Evolutionary conservation across 2,797 vertebrate genomes (phyloP).

Genomic region (Rhynchotus rufescens): DNA sequence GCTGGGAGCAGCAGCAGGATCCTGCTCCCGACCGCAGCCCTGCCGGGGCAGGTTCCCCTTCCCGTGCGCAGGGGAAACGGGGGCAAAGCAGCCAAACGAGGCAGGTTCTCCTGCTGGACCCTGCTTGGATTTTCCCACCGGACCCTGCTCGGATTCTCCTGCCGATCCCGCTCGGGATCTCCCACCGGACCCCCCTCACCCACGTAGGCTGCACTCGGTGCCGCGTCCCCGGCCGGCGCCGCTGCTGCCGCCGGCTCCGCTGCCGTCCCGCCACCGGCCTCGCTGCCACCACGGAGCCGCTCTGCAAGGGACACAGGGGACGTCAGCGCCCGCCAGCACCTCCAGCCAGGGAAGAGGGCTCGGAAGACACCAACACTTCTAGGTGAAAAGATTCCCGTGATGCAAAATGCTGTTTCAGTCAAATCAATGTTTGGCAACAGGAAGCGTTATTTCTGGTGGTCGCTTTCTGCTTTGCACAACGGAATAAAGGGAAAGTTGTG

Average conservation of each 20-base stretch:
- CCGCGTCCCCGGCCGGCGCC: rapidly evolving
- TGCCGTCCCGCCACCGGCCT: neutral
- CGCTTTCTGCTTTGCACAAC: neutral
- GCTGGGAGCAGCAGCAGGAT: too few species aligned
- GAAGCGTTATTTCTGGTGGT: neutral
- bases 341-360: too few species aligned
- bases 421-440: too few species aligned
- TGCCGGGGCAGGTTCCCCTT: too few species aligned
- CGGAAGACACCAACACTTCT: too few species aligned
- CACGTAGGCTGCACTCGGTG: rapidly evolving
- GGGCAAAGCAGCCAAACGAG: too few species aligned
- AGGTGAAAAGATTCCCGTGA: neutral
- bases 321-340: neutral
- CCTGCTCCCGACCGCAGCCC: too few species aligned
- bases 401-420: neutral
- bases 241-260: rapidly evolving
- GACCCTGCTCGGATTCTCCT: too few species aligned
- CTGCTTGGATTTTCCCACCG: too few species aligned
- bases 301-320: neutral
- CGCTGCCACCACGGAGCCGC: neutral
- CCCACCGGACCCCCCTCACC: neutral
- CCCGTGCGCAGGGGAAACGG: too few species aligned
- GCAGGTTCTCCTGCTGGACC: too few species aligned
- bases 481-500: neutral
- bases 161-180: too few species aligned